A percentile compares a stretch with the other conserved stretches of the same genome.
These are phyloP conservation scores for Acanthaster planci DNA, from an alignment of 35 echinoderm and acorn worm genomes.

Conservation along the genomic window DNA sequence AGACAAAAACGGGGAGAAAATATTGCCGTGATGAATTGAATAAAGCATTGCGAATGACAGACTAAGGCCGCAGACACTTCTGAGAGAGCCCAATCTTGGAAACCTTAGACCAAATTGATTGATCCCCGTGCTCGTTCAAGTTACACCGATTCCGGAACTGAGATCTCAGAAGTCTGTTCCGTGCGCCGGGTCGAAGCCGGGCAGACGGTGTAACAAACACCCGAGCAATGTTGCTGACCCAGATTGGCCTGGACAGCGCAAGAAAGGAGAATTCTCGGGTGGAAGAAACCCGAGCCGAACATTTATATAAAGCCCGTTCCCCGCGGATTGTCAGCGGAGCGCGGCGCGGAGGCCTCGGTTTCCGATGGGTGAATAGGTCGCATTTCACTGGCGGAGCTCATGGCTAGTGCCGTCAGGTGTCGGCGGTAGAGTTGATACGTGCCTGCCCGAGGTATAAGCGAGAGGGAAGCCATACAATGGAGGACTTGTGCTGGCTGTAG, in stretches of 20 bases:
- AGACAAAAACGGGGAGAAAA: too few relatives aligned
- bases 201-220: constrained; percentile 21
- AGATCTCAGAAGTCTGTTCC: background rate
- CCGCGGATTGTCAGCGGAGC: background rate
- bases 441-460: too few relatives aligned
- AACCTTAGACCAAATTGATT: background rate
- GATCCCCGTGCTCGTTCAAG: background rate
- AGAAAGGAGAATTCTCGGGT: background rate
- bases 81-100: background rate
- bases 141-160: background rate
- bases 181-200: background rate
- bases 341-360: background rate
- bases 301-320: constrained; percentile 11
- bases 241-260: background rate
- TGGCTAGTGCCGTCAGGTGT: background rate
- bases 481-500: too few relatives aligned
- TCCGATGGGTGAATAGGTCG: background rate
- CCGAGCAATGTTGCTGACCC: constrained; percentile 4
- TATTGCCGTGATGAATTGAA: background rate
- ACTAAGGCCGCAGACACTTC: background rate
- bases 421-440: background rate
- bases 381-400: constrained; percentile 10
- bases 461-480: too few relatives aligned
- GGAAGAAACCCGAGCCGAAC: background rate
- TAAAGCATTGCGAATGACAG: background rate